phyloP scores from a whole-genome alignment of 2,797 vertebrate species.

The Cirrhinus mrigala region DNA sequence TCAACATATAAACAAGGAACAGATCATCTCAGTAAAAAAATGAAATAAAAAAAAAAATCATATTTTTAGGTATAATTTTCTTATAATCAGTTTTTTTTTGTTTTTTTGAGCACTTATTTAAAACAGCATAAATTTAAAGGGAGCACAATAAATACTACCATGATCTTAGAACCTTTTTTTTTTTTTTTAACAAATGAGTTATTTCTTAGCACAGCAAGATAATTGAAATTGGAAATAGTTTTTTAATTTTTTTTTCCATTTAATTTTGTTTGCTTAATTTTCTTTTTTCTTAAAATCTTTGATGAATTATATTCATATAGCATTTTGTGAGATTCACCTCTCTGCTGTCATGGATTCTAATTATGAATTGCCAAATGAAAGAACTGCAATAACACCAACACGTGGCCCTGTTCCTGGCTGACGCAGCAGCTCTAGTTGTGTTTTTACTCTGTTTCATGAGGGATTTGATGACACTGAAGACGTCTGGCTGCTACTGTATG shows the following conservation, averaged over 20 bases:
- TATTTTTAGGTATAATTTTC: too few relatives aligned
- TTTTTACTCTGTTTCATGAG: constrained; percentile 21
- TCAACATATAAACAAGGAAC: too few relatives aligned
- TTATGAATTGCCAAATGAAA: constrained; percentile 29
- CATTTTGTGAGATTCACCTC: neutral
- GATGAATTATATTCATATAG: neutral
- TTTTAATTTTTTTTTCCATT: neutral
- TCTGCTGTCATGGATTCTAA: constrained; percentile 16
- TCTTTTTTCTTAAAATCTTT: neutral
- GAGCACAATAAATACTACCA: neutral
- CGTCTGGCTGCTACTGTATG: constrained; percentile 60
- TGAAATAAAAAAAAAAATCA: too few relatives aligned
- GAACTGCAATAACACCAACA: constrained; percentile 43
- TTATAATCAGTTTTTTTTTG: too few relatives aligned
- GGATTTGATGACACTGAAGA: constrained; percentile 57
- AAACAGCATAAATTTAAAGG: neutral
- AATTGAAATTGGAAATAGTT: too few relatives aligned
- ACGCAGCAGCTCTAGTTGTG: constrained; percentile 33
- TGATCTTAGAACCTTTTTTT: too few relatives aligned
- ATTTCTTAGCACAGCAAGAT: too few relatives aligned
- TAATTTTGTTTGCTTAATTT: neutral
- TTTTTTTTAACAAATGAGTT: too few relatives aligned
- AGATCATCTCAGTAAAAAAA: neutral
- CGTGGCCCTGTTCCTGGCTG: constrained; percentile 21
- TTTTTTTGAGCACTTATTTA: too few relatives aligned